Base-by-base conservation (phyloP, 2,888 invertebrate species). In the Dicyrtomina minuta region DNA sequence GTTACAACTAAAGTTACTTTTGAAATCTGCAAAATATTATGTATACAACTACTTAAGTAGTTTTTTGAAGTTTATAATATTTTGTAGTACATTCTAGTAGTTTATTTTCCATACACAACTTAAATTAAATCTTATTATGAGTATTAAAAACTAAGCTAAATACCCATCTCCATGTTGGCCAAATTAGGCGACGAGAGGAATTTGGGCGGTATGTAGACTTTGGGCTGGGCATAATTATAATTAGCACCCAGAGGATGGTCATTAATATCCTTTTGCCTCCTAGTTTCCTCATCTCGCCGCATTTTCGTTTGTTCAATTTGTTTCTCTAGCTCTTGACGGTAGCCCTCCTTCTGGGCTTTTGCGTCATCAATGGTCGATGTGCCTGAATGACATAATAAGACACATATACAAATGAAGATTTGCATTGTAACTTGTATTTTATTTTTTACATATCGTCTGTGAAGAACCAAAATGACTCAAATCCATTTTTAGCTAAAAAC, bases 221-320 rank as follows among this genome's bases (percentile, higher is more conserved):
- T 68, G 2, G 59, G 60, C 20, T 60, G 60, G 24, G 68, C 68
- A 46, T 51, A 68, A 22, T 33, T 26, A 15, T 51, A n/a, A n/a
- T n/a, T n/a, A n/a, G n/a, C 65, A 58, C 75, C 75, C 33, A 75
- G 61, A 43, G 75, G 75, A 74, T 75, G 75, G 64, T 71, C 65
- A 39, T 65, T 60, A n/a, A 24, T 41, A 46, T 72, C 72, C 58
- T 56, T 66, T 17, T 70, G 69, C 17, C 69, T 61, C 39, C 70
- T 65, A 24, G 60, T 59, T 44, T 75, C 74, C 51, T 70, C 72
- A 33, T 68, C 65, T 46, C 66, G 71, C 27, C 70, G 68, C 33
- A 65, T 22, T 33, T 64, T 70, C 2, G 62, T 59, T 58, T 72
- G 72, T 39, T 70, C 71, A 66, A 75, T 72, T 70, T 75, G 75